Base-by-base conservation (phyloP, 2,888 invertebrate species). In the Pseudanteris insignis region DNA sequence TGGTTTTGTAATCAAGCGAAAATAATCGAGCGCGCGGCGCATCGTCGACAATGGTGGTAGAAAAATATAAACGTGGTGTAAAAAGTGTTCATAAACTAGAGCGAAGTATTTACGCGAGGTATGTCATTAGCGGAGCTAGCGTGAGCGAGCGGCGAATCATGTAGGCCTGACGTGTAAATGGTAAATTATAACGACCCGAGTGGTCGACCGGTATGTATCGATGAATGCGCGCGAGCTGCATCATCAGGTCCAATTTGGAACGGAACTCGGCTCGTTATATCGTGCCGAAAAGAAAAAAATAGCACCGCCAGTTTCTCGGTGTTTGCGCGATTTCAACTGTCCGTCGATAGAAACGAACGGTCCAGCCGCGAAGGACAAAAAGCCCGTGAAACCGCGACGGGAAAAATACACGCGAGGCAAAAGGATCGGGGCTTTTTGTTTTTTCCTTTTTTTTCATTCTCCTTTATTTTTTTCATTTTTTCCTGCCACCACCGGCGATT, bases 61-160 rank as follows among this genome's bases (percentile, higher is more conserved):
- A 68, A 68, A 69, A 69, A 69, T 67, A 64, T 43, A 18, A 47
- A 66, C 65, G 62, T 59, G 6, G 38, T 7, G 18, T 34, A 28
- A n/a, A n/a, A n/a, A n/a, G n/a, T n/a, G n/a, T n/a, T 28, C 57
- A 38, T 51, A 47, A 62, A 53, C 36, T 37, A 43, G 41, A 38
- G 29, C 36, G 50, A 25, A 32, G 38, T n/a, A n/a, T n/a, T 38
- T 36, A 34, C 50, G 14, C 18, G 28, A 51, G 41, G 32, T 34
- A 28, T 57, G 40, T 61, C 48, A 61, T 61, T 54, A 54, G 43
- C 43, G 43, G 12, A 37, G 53, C 15, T 29, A 32, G 43, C 32
- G 46, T 41, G 44, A 38, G 32, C 44, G 32, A 32, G 30, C 29
- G 21, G 34, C 44, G 33, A 18, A 34, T 50, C 55, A 30, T 51